A percentile compares a stretch with the other conserved stretches of the same genome.
These are phyloP conservation scores for Syritta pipiens DNA, from an alignment of 2,888 invertebrate genomes.

Conservation along the genomic window DNA sequence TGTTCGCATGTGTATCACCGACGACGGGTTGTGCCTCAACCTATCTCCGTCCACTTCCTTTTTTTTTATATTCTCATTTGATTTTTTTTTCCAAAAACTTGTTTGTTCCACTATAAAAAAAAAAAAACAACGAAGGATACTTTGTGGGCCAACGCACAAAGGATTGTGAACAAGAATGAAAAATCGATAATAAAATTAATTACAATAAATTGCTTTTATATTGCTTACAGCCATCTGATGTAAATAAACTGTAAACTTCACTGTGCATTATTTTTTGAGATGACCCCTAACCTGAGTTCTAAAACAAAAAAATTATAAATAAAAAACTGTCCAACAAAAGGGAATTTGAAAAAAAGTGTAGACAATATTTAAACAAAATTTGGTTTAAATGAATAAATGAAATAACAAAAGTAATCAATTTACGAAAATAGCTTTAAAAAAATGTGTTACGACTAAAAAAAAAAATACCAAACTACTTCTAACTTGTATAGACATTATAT, in stretches of 20 bases:
- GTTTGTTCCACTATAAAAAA: constrained; percentile 22
- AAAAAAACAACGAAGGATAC: too few species aligned
- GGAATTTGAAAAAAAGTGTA: constrained; percentile 38
- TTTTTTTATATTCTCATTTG: constrained; percentile 5
- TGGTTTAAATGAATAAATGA: too few species aligned
- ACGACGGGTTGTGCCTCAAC: constrained; percentile 37
- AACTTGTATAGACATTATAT: constrained; percentile 75
- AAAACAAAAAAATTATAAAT: constrained; percentile 13
- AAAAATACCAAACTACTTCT: constrained; percentile 56
- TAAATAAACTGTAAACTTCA: constrained; percentile 46
- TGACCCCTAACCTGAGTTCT: background rate
- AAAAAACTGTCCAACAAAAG: constrained; percentile 21
- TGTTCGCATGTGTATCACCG: constrained; percentile 42
- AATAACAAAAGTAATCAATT: constrained; percentile 54
- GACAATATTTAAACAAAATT: constrained; percentile 56
- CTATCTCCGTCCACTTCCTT: constrained; percentile 35
- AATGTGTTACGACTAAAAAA: constrained; percentile 62
- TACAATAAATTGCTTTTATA: constrained; percentile 20
- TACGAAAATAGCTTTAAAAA: constrained; percentile 65
- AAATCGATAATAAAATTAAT: constrained; percentile 50
- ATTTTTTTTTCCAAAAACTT: constrained; percentile 46
- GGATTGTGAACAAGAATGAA: constrained; percentile 31
- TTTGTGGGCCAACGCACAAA: constrained; percentile 59
- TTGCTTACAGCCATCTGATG: constrained; percentile 44
- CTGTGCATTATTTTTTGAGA: constrained; percentile 53